These are phyloP conservation scores for Hirtodrosophila histrioides DNA, from an alignment of 2,888 invertebrate species.

Conservation along the genomic window DNA sequence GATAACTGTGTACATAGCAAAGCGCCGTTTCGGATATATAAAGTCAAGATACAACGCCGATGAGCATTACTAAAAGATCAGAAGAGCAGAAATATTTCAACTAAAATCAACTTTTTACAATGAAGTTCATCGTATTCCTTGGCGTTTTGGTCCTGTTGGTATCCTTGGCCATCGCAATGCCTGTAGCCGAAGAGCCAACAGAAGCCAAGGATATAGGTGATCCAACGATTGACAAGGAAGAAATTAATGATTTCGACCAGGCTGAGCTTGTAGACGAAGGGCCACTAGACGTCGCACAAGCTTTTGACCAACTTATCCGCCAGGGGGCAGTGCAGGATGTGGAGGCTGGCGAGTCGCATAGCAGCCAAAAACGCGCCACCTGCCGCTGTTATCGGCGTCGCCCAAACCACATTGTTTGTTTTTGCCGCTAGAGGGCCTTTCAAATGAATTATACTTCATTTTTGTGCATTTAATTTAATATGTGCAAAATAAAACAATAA, in stretches of 20 bases:
- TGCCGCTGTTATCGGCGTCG: constrained; percentile 17
- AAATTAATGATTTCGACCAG: too few species aligned
- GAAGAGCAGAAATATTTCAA: neutral
- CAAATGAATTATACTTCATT: too few species aligned
- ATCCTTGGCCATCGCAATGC: constrained; percentile 1
- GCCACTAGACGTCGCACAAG: constrained; percentile 10
- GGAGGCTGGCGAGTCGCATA: neutral
- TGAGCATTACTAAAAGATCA: neutral
- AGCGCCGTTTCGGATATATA: neutral
- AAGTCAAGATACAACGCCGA: neutral
- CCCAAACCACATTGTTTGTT: constrained; percentile 1
- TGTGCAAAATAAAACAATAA: too few species aligned
- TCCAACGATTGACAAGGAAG: too few species aligned
- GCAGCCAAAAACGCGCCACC: constrained; percentile 30
- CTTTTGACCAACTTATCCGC: neutral
- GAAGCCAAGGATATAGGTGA: neutral
- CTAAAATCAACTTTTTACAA: neutral
- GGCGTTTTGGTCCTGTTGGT: neutral
- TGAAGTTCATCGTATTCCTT: constrained; percentile 9
- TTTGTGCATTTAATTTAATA: neutral
- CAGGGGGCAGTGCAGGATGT: constrained; percentile 1
- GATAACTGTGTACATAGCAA: neutral
- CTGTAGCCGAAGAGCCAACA: neutral
- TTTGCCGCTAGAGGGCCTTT: constrained; percentile 3
- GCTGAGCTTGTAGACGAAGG: neutral